Percentiles rank a stretch among this genome's conserved stretches.
These are phyloP conservation scores for Tenthredo mesomela DNA, from an alignment of 2,888 invertebrate species.

Conservation along the genomic window DNA sequence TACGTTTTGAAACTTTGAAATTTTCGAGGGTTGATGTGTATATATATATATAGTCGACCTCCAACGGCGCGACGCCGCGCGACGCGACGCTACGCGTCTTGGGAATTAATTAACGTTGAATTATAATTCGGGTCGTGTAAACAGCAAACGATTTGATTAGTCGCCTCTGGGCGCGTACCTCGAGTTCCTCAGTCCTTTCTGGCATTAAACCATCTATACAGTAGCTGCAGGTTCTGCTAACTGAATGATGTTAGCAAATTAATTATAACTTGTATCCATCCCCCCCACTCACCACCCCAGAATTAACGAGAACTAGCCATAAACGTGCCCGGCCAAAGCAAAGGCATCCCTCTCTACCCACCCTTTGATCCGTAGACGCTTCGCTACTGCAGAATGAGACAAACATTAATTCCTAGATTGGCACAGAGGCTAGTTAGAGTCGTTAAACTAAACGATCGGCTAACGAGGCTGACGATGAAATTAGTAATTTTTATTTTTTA, in stretches of 20 bases:
- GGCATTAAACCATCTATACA: constrained; percentile 11
- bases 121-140: constrained; percentile 52
- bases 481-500: neutral
- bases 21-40: neutral
- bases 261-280: constrained; percentile 48
- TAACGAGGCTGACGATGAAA: constrained; percentile 5
- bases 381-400: neutral
- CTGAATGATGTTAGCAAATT: constrained; percentile 51
- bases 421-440: constrained; percentile 26
- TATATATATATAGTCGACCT: neutral
- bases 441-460: constrained; percentile 9
- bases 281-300: neutral
- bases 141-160: constrained; percentile 51
- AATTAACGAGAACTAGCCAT: constrained; percentile 42
- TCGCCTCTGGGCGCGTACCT: constrained; percentile 28
- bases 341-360: neutral
- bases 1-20: constrained; percentile 17
- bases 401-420: neutral
- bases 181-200: constrained; percentile 15
- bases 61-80: neutral
- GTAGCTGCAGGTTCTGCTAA: constrained; percentile 32
- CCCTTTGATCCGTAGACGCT: neutral
- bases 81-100: constrained; percentile 1
- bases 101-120: constrained; percentile 48
- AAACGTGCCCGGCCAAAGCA: constrained; percentile 22